Evolutionary conservation across 30 jellyfish, hydroid and myxozoan species (phyloP), one percentile per base, ranked within the genome.

Genomic region (Cassiopea andromeda): DNA sequence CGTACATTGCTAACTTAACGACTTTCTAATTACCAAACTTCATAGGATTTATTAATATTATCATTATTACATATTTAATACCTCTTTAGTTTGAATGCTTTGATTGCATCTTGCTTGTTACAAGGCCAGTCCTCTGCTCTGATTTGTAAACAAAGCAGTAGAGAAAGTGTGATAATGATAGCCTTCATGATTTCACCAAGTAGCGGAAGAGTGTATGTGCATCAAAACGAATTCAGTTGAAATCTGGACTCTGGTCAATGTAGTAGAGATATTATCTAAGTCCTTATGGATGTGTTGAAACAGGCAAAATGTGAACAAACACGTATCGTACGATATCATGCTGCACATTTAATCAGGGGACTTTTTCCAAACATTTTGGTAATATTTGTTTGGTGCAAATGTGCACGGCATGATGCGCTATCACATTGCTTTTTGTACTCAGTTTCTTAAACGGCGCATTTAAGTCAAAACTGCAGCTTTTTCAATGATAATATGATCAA

Each of bases 41-140:
- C 38, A 27, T 27, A 27, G 38, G 38, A 27, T 27, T 27, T 0
- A 27, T 27, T 27, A 27, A 27, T 27, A 27, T 74, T 71, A 38
- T 44, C 7, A 18, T 16, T 16, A 46, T 16, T 46, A 44, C 8
- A 74, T 27, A 27, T 27, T 27, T 27, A 46, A 6, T 2, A 73
- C 89, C 81, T 58, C 64, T 89, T 78, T 44, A 48, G 19, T 44
- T 87, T 81, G 61, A 89, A 89, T 60, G 91, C 92, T 81, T 46
- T 60, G 47, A 89, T 89, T 13, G 96, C 96, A 6, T 80, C 88
- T 49, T 60, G 44, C 71, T 61, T 80, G 75, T 60, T 60, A 48
- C 96, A 89, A 10, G 96, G 96, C 96, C 96, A 89, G 7, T 72
- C 75, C 1, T 85, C 93, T 9, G 87, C 93, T 1, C n/a, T 12